A percentile compares a stretch with the other conserved stretches of the same genome.
Conservation (phyloP, 2,797 vertebrate species). For the Pangasius sanitwongsei region DNA sequence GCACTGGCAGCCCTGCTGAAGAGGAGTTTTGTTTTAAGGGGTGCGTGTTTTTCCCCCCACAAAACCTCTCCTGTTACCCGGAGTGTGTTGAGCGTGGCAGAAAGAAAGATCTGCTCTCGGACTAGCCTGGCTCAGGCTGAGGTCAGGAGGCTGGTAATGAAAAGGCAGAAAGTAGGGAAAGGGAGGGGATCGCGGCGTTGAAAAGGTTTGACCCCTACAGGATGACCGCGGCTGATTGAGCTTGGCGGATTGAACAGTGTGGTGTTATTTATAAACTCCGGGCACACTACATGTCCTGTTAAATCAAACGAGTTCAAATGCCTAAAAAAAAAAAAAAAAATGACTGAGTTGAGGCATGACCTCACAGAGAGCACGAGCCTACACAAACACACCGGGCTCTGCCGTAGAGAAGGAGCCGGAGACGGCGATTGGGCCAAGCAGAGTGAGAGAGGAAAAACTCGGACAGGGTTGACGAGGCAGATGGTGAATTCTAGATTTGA, state of each 20-base stretch:
- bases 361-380: constrained; percentile 40
- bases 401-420: not conserved
- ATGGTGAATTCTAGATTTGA: not conserved
- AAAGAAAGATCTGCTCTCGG: constrained; percentile 55
- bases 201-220: constrained; percentile 49
- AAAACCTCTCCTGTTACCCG: constrained; percentile 69
- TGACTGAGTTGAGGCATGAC: constrained; percentile 54
- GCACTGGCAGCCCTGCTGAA: constrained; percentile 64
- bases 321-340: constrained; percentile 22
- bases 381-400: constrained; percentile 46
- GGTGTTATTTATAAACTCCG: constrained; percentile 65
- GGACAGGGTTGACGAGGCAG: not conserved
- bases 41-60: constrained; percentile 24
- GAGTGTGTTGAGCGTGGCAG: constrained; percentile 63
- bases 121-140: constrained; percentile 63
- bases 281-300: constrained; percentile 62
- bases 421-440: not conserved
- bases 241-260: constrained; percentile 60
- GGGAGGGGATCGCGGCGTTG: constrained; percentile 46
- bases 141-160: constrained; percentile 64
- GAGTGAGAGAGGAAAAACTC: not conserved
- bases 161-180: constrained; percentile 34
- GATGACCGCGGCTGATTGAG: constrained; percentile 62
- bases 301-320: constrained; percentile 49
- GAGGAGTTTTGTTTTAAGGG: constrained; percentile 60